Evolutionary conservation across 2,113 vertebrate species (phyloP).

Genomic region (Irena cyanogastra): DNA sequence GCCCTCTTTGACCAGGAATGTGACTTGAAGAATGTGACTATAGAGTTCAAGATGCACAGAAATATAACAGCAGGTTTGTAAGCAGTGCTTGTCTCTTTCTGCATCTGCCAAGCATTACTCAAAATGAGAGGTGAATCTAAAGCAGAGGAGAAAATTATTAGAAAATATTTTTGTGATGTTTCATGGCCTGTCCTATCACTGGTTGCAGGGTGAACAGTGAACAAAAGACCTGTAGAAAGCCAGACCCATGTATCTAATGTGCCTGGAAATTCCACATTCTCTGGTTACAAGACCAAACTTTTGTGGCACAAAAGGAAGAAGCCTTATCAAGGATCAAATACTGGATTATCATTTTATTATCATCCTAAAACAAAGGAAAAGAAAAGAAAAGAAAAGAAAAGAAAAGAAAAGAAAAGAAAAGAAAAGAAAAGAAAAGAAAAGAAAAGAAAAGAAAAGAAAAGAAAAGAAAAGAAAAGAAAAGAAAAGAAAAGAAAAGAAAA

Average conservation of each 20-base stretch:
- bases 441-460: too few relatives aligned
- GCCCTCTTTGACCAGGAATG: not conserved
- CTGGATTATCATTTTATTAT: not conserved
- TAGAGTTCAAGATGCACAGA: not conserved
- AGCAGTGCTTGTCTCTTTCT: not conserved
- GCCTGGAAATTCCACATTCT: not conserved
- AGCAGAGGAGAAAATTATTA: not conserved
- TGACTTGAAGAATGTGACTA: not conserved
- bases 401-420: too few relatives aligned
- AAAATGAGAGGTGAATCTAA: not conserved
- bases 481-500: rapidly evolving
- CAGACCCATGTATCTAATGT: not conserved
- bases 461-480: too few relatives aligned
- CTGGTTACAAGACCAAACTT: not conserved
- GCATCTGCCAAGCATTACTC: not conserved
- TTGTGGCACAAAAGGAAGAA: not conserved
- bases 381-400: too few relatives aligned
- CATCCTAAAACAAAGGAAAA: not conserved
- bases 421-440: too few relatives aligned
- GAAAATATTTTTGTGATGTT: not conserved
- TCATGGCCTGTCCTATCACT: not conserved
- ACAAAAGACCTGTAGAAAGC: not conserved
- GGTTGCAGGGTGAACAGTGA: not conserved
- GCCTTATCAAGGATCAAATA: not conserved
- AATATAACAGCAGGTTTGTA: not conserved